Conservation (phyloP, 1,140 invertebrate species). For the Drosophila teissieri region DNA sequence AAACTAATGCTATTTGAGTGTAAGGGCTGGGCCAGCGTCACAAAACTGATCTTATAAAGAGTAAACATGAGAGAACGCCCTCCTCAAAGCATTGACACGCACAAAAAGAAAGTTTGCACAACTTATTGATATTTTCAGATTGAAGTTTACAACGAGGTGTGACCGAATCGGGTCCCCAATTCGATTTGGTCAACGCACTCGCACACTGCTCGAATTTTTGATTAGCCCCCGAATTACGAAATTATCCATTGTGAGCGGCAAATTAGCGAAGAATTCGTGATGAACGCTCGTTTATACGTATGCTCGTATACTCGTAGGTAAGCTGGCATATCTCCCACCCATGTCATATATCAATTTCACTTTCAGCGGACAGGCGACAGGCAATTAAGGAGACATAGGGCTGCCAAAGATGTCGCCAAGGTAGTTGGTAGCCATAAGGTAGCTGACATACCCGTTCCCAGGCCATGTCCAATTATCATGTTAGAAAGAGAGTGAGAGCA, state of each 20-base stretch:
- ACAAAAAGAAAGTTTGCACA: conserved; percentile 70
- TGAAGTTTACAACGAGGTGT: conserved; percentile 39
- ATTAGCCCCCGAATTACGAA: conserved; percentile 44
- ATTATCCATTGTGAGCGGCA: conserved; percentile 20
- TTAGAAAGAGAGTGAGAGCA: conserved; percentile 73
- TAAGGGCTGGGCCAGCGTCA: conserved; percentile 29
- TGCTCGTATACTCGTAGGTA: too few relatives aligned
- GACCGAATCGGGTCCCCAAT: conserved; percentile 8
- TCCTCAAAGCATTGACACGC: conserved; percentile 4
- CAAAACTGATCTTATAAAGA: neutral
- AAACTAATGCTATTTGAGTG: conserved; percentile 60
- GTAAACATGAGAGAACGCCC: neutral
- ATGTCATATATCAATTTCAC: conserved; percentile 69
- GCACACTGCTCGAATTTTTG: conserved; percentile 45
- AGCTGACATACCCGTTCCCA: conserved; percentile 37
- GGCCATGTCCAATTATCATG: conserved; percentile 79
- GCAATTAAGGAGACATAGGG: conserved; percentile 75
- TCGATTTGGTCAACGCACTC: conserved; percentile 38
- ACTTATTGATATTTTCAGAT: conserved; percentile 38
- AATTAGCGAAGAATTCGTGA: conserved; percentile 53
- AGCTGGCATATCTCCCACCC: neutral
- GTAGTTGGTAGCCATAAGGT: conserved; percentile 18
- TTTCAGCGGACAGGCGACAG: conserved; percentile 44
- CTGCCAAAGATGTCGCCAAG: conserved; percentile 53
- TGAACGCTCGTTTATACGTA: conserved; percentile 8